A percentile compares a stretch with the other conserved stretches of the same genome.
phyloP scores from a whole-genome alignment of 2,888 invertebrate genomes.

The Aproaerema taeniolella region DNA sequence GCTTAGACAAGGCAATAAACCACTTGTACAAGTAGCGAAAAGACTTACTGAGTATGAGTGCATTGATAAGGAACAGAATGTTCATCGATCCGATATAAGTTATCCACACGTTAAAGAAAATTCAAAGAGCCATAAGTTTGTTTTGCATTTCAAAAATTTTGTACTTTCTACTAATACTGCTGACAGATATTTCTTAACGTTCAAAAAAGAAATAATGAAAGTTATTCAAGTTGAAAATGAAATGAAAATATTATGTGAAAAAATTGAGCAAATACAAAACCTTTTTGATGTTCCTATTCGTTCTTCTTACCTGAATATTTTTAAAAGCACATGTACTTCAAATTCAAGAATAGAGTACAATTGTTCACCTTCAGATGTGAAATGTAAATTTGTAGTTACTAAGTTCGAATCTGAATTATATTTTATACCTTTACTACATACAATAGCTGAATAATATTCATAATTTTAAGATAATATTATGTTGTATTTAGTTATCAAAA shows the following conservation, averaged over 20 bases:
- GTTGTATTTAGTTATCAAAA: no score
- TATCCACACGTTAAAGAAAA: not conserved
- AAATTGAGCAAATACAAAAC: not conserved
- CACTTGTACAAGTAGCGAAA: slow-evolving; percentile 18
- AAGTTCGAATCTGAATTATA: not conserved
- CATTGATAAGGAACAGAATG: not conserved
- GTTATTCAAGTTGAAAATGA: not conserved
- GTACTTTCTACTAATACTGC: not conserved
- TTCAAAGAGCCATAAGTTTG: not conserved
- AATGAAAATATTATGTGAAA: not conserved
- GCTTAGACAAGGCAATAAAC: slow-evolving; percentile 19
- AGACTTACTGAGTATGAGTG: slow-evolving; percentile 13
- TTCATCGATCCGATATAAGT: not conserved
- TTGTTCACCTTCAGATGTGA: not conserved
- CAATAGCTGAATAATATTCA: no score
- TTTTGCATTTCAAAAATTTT: not conserved
- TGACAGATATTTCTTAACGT: not conserved
- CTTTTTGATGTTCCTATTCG: not conserved
- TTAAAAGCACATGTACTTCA: not conserved
- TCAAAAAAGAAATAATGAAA: not conserved
- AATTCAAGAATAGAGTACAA: not conserved
- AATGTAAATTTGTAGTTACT: not conserved
- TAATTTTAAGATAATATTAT: no score
- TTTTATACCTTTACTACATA: not conserved
- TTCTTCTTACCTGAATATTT: not conserved